Evolutionary conservation across 2,888 invertebrate species (phyloP).

Genomic region (Ditylenchus weischeri): DNA sequence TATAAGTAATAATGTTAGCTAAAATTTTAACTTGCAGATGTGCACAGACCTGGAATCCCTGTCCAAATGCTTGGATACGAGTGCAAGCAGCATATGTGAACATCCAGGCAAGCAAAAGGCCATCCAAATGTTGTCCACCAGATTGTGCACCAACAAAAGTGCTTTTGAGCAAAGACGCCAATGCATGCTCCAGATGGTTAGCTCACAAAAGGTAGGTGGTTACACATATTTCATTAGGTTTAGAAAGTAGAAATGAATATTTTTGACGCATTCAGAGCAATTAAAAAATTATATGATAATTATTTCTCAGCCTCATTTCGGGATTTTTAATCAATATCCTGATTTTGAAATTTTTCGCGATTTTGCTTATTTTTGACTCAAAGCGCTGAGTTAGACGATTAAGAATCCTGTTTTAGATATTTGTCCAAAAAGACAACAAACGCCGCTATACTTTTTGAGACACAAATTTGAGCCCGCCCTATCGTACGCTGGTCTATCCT

Average conservation of each 20-base stretch:
- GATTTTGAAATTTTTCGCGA: too few relatives aligned
- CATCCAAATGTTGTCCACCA: slow-evolving; percentile 20
- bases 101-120: slow-evolving; percentile 22
- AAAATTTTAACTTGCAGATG: background rate
- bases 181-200: slow-evolving; percentile 33
- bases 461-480: too few relatives aligned
- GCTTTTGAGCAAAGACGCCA: slow-evolving; percentile 41
- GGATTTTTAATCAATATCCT: too few relatives aligned
- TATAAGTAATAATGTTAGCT: background rate
- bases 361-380: too few relatives aligned
- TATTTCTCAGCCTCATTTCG: too few relatives aligned
- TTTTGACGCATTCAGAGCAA: too few relatives aligned
- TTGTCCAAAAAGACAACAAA: too few relatives aligned
- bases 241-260: background rate
- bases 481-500: too few relatives aligned
- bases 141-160: slow-evolving; percentile 32
- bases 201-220: slow-evolving; percentile 25
- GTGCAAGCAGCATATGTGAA: slow-evolving; percentile 8
- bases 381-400: too few relatives aligned
- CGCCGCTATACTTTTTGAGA: too few relatives aligned
- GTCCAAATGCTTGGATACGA: background rate
- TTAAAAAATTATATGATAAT: too few relatives aligned
- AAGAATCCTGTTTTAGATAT: too few relatives aligned
- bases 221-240: background rate
- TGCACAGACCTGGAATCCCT: slow-evolving; percentile 1